Evolutionary conservation across 2,888 invertebrate genomes (phyloP).

Genomic region (Eupeodes luniger): DNA sequence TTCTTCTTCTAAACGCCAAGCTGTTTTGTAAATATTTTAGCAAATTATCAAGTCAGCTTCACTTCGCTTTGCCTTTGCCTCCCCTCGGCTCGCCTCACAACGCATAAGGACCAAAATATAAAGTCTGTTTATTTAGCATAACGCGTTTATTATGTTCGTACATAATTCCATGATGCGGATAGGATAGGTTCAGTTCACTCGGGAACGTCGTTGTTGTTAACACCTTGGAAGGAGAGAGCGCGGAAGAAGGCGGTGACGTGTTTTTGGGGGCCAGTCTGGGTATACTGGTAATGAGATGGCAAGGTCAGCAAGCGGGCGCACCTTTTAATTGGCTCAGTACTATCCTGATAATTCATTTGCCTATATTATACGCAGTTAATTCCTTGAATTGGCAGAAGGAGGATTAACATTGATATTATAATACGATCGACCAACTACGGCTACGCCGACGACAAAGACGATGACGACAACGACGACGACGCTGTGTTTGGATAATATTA

Average conservation of each 20-base stretch:
- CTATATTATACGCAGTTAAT: not conserved
- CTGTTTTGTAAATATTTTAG: slow-evolving; percentile 30
- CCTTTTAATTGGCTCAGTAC: slow-evolving; percentile 17
- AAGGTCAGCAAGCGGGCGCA: slow-evolving; percentile 6
- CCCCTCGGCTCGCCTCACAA: not conserved
- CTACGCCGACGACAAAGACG: no score
- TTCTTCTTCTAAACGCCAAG: slow-evolving; percentile 3
- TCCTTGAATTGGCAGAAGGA: not conserved
- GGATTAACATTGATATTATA: slow-evolving; percentile 17
- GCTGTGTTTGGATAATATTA: not conserved
- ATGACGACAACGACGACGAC: not conserved
- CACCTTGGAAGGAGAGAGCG: slow-evolving; percentile 14
- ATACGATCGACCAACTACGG: not conserved
- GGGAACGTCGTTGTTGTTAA: slow-evolving; percentile 33
- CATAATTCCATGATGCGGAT: slow-evolving; percentile 29
- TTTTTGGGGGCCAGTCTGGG: not conserved
- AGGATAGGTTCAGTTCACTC: slow-evolving; percentile 43
- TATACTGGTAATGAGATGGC: not conserved
- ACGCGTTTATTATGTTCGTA: slow-evolving; percentile 49
- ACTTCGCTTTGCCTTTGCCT: no score
- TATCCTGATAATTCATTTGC: slow-evolving; percentile 9
- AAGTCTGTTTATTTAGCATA: slow-evolving; percentile 50
- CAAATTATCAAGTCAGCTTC: slow-evolving; percentile 24
- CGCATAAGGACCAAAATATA: not conserved
- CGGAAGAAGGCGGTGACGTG: not conserved